Evolutionary conservation across 2,113 vertebrate species (phyloP), one percentile per base, ranked within the genome.

Genomic region (Polyodon spathula): DNA sequence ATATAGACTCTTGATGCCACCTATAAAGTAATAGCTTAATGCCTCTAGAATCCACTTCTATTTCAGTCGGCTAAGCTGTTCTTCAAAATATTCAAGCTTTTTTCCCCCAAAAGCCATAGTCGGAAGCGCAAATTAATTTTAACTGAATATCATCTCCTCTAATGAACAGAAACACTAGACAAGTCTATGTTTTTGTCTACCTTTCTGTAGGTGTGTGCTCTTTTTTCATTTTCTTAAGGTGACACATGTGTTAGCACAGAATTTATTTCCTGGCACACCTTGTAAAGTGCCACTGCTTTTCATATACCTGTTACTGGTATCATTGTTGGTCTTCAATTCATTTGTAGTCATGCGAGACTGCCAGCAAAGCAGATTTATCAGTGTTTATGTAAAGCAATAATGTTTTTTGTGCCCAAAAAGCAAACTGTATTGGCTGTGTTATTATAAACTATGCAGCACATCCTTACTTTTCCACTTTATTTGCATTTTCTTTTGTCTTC

Each of bases 1-100:
- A 67, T 69, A 68, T n/a, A n/a, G n/a, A n/a, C n/a, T n/a, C n/a
- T n/a, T n/a, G n/a, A n/a, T n/a, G 60, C 10, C 27, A 44, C 15
- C 37, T 43, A 14, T 51, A 58, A 56, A 42, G 56, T 44, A 54
- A 37, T 14, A 15, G 4, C 54, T 56, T n/a, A n/a, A n/a, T n/a
- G n/a, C n/a, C n/a, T n/a, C 16, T 16, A 40, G 6, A 40, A 27
- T 40, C 16, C 39, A 37, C 17, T 60, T n/a, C n/a, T n/a, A 65
- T 75, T 69, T 74, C 39, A 66, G 63, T 68, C 65, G 64, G 54
- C 58, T 69, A 72, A 64, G 65, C 76, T 76, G 74, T 70, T 81
- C 76, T 80, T 79, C 77, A 80, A 80, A 81, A 83, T 81, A 84
- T 79, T 78, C 70, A 76, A 66, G 78, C 78, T 74, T 76, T 66